Evolutionary conservation across 2,888 invertebrate species (phyloP), one percentile per base, ranked within the genome.

Genomic region (Spodoptera littoralis): DNA sequence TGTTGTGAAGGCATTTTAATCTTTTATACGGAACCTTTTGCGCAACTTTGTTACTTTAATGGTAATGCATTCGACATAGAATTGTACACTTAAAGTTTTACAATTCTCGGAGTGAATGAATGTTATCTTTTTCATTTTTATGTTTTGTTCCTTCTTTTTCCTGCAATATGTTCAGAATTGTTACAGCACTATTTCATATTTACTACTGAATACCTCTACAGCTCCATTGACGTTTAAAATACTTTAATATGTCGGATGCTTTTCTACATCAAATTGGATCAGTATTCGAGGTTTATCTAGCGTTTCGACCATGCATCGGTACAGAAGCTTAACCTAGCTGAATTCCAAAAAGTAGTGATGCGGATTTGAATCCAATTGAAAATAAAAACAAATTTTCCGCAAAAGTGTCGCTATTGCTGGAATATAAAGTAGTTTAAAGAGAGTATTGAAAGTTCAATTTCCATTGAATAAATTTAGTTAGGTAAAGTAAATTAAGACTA

Each of bases 21-120:
- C 50, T 70, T 53, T 22, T 53, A 61, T 59, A 51, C 62, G 57
- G 56, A 66, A 60, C 63, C 68, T 62, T 57, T 77, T 63, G 36
- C 13, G 53, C 55, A 61, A 71, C 76, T 71, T 60, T 72, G 62
- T 68, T 60, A 52, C 59, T 65, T 74, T 78, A 65, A 65, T 71
- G 58, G 74, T 74, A 67, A 76, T 74, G 64, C 70, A 74, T 74
- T 70, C 57, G 64, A 62, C 64, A 66, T 46, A 60, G 54, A 64
- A 76, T 72, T 24, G 55, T 54, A 53, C 53, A 57, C 27, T 55
- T 55, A 73, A 64, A 77, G 50, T 73, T 70, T 67, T 60, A 65
- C 70, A 55, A 70, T 67, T 62, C 43, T 8, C 51, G 48, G 50
- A 64, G 55, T 73, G 64, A 62, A 62, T 70, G 43, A 60, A 53